Conservation (phyloP, 2,797 vertebrate species). For the Luscinia megarhynchos region DNA sequence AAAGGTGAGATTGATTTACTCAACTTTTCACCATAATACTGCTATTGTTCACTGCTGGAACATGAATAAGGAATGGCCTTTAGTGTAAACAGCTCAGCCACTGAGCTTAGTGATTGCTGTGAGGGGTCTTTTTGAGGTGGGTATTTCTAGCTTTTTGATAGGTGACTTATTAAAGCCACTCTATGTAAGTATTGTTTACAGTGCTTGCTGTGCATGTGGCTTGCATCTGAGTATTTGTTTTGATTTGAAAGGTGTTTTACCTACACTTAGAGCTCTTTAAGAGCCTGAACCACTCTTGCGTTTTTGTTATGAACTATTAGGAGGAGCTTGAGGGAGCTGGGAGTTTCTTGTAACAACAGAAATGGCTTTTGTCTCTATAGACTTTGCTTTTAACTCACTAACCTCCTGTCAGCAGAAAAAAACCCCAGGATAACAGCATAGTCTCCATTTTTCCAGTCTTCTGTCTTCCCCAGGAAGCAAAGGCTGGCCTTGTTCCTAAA, state of each 20-base stretch:
- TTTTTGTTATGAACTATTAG: constrained; percentile 5
- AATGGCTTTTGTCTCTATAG: constrained; percentile 18
- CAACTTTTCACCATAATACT: constrained; percentile 68
- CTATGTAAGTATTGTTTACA: constrained; percentile 45
- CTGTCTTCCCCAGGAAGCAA: background rate
- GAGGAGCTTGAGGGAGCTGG: background rate
- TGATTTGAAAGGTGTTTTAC: constrained; percentile 53
- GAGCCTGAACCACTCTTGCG: background rate
- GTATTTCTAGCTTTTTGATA: constrained; percentile 64
- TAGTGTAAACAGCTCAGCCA: constrained; percentile 60
- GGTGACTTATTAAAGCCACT: constrained; percentile 61
- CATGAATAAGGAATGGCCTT: constrained; percentile 48
- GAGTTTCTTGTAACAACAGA: constrained; percentile 13
- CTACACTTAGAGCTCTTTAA: constrained; percentile 23
- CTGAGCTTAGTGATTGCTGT: constrained; percentile 21
- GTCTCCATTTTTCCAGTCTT: constrained; percentile 3
- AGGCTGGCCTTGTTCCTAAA: background rate
- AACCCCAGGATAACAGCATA: background rate
- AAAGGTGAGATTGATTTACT: constrained; percentile 70
- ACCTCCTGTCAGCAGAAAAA: constrained; percentile 1
- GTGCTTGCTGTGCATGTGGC: constrained; percentile 28
- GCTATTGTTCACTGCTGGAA: constrained; percentile 58
- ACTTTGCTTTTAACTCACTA: constrained; percentile 10
- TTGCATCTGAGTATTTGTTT: constrained; percentile 33
- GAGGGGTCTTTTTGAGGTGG: constrained; percentile 52